Evolutionary conservation across 2,113 vertebrate species (phyloP).

Genomic region (Procapra przewalskii): DNA sequence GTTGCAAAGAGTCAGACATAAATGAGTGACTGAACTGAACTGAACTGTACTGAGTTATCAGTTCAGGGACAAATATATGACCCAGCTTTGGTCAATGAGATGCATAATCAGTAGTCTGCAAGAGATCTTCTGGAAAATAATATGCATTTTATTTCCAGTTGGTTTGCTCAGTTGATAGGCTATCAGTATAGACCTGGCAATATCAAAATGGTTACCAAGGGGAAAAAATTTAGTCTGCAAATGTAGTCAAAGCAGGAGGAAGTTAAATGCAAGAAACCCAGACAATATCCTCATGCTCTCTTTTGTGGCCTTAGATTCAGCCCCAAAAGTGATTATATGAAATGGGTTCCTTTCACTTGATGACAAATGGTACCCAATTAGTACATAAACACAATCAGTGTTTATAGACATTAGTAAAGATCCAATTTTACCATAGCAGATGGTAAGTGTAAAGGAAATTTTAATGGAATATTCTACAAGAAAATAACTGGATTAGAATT

Average conservation of each 20-base stretch:
- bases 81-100: neutral
- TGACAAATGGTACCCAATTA: neutral
- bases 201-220: neutral
- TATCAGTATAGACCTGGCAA: neutral
- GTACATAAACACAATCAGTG: neutral
- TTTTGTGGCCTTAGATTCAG: neutral
- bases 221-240: neutral
- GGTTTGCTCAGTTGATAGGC: neutral
- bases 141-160: neutral
- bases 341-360: neutral
- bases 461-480: constrained; percentile 1
- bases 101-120: neutral
- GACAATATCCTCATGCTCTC: neutral
- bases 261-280: neutral
- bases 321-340: neutral
- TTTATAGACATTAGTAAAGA: neutral
- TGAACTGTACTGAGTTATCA: neutral
- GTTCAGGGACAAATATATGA: neutral
- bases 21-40: neutral
- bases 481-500: constrained; percentile 7
- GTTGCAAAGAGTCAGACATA: neutral
- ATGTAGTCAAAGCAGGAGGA: neutral
- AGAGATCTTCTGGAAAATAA: neutral
- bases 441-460: neutral
- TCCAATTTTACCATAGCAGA: neutral